Evolutionary conservation across 1,140 invertebrate genomes (phyloP).

Genomic region (Nephotettix cincticeps): DNA sequence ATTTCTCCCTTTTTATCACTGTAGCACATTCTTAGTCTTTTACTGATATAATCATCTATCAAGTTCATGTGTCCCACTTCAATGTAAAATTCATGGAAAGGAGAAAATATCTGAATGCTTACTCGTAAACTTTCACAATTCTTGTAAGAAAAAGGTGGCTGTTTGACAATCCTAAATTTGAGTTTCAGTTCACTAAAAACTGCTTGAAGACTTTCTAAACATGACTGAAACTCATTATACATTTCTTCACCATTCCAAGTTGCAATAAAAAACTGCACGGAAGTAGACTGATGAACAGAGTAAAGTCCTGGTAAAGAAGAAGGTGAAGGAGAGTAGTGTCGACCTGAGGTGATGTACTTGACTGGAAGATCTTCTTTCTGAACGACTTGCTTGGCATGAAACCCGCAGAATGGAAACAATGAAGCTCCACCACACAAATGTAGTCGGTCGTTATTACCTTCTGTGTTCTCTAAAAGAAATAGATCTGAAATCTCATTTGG

Average conservation of each 20-base stretch:
- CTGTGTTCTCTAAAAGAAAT: conserved; percentile 56
- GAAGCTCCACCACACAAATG: conserved; percentile 66
- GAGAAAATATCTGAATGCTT: conserved; percentile 66
- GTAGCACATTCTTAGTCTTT: conserved; percentile 59
- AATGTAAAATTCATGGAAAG: conserved; percentile 55
- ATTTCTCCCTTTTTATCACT: conserved; percentile 53
- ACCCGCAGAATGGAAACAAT: conserved; percentile 60
- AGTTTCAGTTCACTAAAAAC: conserved; percentile 59
- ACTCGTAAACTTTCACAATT: conserved; percentile 59
- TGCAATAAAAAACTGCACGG: conserved; percentile 56
- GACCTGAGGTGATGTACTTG: conserved; percentile 59
- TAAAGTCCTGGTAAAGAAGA: conserved; percentile 53
- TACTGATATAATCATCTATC: conserved; percentile 64
- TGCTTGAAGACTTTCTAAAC: conserved; percentile 49
- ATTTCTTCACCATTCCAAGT: conserved; percentile 47
- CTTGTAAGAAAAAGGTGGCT: conserved; percentile 55
- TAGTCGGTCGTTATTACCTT: conserved; percentile 51
- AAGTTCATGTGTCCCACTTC: conserved; percentile 64
- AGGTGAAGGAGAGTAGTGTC: conserved; percentile 56
- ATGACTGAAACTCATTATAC: conserved; percentile 50
- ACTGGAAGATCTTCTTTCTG: conserved; percentile 57
- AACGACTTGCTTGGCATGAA: conserved; percentile 60
- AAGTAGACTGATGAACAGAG: conserved; percentile 59
- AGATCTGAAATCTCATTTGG: conserved; percentile 52
- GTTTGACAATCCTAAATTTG: conserved; percentile 59